Conservation (phyloP, 2,888 invertebrate genomes). For the Perithous albicinctus region DNA sequence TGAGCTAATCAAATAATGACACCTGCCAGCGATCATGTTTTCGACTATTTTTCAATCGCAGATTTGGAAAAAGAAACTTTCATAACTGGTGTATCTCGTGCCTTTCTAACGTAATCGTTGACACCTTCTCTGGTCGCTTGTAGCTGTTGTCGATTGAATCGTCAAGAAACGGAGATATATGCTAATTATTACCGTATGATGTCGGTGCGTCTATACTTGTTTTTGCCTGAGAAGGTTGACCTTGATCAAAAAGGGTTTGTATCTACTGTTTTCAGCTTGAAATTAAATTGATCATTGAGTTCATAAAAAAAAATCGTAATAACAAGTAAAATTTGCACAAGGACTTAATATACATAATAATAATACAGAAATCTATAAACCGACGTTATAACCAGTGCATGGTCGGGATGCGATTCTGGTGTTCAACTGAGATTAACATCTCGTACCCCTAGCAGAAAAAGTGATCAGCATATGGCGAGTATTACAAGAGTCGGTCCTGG, state of each 20-base stretch:
- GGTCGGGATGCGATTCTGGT: no score
- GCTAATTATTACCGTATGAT: not conserved
- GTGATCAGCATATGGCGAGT: no score
- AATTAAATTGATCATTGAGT: not conserved
- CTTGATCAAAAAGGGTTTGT: not conserved
- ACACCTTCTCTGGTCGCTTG: not conserved
- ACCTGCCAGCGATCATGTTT: not conserved
- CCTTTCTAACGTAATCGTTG: slow-evolving; percentile 17
- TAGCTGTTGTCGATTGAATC: not conserved
- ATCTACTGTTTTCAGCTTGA: not conserved
- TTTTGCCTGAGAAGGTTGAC: not conserved
- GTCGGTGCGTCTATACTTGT: not conserved
- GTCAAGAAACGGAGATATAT: slow-evolving; percentile 6
- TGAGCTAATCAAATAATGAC: not conserved
- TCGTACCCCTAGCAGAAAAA: no score
- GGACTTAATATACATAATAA: no score
- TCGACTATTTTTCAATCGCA: not conserved
- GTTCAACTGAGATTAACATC: no score
- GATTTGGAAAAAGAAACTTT: slow-evolving; percentile 2
- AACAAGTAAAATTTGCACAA: not conserved
- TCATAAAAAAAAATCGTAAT: not conserved
- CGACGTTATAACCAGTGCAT: no score
- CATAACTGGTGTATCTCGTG: not conserved
- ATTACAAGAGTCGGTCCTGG: no score
- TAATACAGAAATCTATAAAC: no score